phyloP scores from a whole-genome alignment of 2,888 invertebrate species.

The Eilema sororculum region DNA sequence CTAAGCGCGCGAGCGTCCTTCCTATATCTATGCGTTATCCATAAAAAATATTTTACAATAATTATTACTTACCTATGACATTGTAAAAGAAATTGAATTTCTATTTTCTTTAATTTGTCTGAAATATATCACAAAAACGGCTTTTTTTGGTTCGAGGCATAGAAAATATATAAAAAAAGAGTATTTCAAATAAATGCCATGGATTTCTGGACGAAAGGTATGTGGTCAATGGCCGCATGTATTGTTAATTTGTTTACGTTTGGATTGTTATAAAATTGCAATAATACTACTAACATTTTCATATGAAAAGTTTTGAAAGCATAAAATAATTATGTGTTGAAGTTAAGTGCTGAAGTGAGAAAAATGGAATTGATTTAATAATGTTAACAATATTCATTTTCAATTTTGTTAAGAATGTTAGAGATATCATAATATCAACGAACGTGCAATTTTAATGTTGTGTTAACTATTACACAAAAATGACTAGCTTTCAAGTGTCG shows the following conservation, averaged over 20 bases:
- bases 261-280: slow-evolving; percentile 45
- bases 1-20: too few species aligned
- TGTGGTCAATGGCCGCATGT: slow-evolving; percentile 70
- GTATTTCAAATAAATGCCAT: not conserved
- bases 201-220: slow-evolving; percentile 49
- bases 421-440: slow-evolving; percentile 23
- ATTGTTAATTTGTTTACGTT: slow-evolving; percentile 71
- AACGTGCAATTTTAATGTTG: slow-evolving; percentile 22
- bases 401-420: slow-evolving; percentile 48
- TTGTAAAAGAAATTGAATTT: too few species aligned
- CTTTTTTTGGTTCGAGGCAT: too few species aligned
- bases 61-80: too few species aligned
- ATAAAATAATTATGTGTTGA: slow-evolving; percentile 16
- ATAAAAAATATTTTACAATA: too few species aligned
- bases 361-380: slow-evolving; percentile 16
- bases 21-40: too few species aligned
- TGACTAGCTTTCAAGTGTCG: slow-evolving; percentile 86
- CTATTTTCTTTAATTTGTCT: too few species aligned
- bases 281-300: slow-evolving; percentile 27
- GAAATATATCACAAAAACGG: too few species aligned
- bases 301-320: slow-evolving; percentile 18
- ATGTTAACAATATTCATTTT: slow-evolving; percentile 34
- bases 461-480: slow-evolving; percentile 42
- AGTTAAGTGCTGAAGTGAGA: slow-evolving; percentile 12
- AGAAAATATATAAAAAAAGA: too few species aligned